These are phyloP conservation scores for Colletes latitarsis DNA, from an alignment of 1,140 invertebrate species.

Conservation along the genomic window DNA sequence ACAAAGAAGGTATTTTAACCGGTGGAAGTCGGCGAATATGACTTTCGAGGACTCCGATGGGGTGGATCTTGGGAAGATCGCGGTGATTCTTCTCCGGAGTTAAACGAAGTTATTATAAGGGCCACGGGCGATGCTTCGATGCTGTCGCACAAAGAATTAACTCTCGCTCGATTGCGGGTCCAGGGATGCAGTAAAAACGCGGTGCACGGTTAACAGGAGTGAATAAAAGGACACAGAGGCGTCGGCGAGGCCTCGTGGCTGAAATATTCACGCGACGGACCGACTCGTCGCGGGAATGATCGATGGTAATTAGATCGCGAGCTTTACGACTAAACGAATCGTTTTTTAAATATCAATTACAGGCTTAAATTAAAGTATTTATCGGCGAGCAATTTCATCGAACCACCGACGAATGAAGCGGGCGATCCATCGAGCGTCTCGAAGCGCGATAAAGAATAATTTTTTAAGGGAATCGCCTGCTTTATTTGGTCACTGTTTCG, in stretches of 20 bases:
- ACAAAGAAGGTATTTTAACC: too few relatives aligned
- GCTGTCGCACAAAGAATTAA: conserved; percentile 35
- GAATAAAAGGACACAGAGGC: background rate
- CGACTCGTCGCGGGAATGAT: background rate
- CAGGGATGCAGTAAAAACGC: conserved; percentile 40
- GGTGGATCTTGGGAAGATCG: background rate
- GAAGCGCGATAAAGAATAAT: too few relatives aligned
- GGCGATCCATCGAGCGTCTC: too few relatives aligned
- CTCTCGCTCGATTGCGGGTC: conserved; percentile 38
- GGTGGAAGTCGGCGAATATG: too few relatives aligned
- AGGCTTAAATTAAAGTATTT: too few relatives aligned
- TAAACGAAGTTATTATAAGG: conserved; percentile 35
- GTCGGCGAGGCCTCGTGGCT: background rate
- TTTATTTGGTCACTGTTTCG: too few relatives aligned
- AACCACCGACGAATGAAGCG: too few relatives aligned
- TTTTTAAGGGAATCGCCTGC: too few relatives aligned
- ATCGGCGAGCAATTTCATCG: too few relatives aligned
- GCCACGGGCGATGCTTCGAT: background rate
- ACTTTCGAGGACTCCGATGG: too few relatives aligned
- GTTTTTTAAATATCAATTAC: too few relatives aligned
- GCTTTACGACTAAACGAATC: too few relatives aligned
- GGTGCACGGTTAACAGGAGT: conserved; percentile 8
- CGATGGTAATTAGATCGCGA: background rate
- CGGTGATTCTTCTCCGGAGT: background rate
- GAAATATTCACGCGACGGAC: background rate